A percentile compares a stretch with the other conserved stretches of the same genome.
Conservation (phyloP, 2,888 invertebrate genomes). For the Tenthredo scrophulariae region DNA sequence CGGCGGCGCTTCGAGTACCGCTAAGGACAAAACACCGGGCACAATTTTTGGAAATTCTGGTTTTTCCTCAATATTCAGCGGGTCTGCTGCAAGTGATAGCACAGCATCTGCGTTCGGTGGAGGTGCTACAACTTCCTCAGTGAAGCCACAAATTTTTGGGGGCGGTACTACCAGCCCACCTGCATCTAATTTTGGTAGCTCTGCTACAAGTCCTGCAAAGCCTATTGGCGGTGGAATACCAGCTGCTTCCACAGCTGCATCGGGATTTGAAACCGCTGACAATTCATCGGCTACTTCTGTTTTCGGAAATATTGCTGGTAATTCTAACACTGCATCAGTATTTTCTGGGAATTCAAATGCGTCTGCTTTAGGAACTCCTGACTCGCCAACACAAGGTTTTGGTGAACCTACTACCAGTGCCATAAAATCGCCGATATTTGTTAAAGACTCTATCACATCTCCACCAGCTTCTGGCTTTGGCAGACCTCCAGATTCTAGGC, state of each 20-base stretch:
- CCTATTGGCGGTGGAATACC: not conserved
- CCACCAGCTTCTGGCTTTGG: conserved; percentile 59
- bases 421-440: conserved; percentile 21
- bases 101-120: conserved; percentile 3
- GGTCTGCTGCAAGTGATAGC: not conserved
- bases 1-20: conserved; percentile 55
- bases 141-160: conserved; percentile 28
- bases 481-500: conserved; percentile 31
- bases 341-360: conserved; percentile 61
- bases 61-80: conserved; percentile 33
- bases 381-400: conserved; percentile 59
- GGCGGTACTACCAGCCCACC: conserved; percentile 38
- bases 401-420: conserved; percentile 57
- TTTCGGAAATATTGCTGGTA: conserved; percentile 58
- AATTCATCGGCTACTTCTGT: conserved; percentile 55
- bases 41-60: conserved; percentile 44
- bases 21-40: conserved; percentile 41
- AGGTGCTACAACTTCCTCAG: not conserved
- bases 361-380: conserved; percentile 55
- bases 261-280: conserved; percentile 55
- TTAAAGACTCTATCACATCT: conserved; percentile 51
- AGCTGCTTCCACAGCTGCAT: conserved; percentile 38
- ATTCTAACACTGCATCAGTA: conserved; percentile 57
- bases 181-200: conserved; percentile 58
- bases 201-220: conserved; percentile 39